These are phyloP conservation scores for Orchestia grillus DNA, from an alignment of 1,140 invertebrate species.

Conservation along the genomic window DNA sequence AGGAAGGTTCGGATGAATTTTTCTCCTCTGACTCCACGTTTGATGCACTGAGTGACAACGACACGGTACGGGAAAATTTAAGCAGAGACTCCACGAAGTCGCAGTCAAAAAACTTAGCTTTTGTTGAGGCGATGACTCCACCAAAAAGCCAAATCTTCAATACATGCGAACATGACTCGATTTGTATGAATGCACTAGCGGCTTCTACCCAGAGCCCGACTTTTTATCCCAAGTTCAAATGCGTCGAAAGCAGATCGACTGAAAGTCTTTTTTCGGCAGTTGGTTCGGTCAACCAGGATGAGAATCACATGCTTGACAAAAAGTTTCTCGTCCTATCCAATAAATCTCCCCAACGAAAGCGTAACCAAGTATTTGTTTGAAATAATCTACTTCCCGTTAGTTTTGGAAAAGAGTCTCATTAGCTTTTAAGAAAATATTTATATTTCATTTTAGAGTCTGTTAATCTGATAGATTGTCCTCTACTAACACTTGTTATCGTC, in stretches of 20 bases:
- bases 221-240: conserved; percentile 21
- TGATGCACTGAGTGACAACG: background rate
- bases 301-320: conserved; percentile 17
- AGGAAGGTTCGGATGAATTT: conserved; percentile 17
- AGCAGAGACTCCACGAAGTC: background rate
- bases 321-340: conserved; percentile 15
- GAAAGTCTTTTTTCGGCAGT: conserved; percentile 1
- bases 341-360: conserved; percentile 45
- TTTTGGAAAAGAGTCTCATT: background rate
- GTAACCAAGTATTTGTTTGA: conserved; percentile 48
- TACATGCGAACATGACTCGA: background rate
- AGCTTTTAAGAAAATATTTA: background rate
- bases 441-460: background rate
- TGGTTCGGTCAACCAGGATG: conserved; percentile 8
- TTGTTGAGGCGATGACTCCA: background rate
- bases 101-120: background rate
- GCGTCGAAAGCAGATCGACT: conserved; percentile 36
- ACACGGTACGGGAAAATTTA: conserved; percentile 18
- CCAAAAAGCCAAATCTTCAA: background rate
- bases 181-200: background rate
- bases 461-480: background rate
- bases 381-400: background rate
- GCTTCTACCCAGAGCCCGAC: background rate
- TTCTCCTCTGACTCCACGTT: conserved; percentile 29
- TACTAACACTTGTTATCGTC: background rate